These are phyloP conservation scores for Strix aluco DNA, from an alignment of 2,113 vertebrate species.

Conservation along the genomic window DNA sequence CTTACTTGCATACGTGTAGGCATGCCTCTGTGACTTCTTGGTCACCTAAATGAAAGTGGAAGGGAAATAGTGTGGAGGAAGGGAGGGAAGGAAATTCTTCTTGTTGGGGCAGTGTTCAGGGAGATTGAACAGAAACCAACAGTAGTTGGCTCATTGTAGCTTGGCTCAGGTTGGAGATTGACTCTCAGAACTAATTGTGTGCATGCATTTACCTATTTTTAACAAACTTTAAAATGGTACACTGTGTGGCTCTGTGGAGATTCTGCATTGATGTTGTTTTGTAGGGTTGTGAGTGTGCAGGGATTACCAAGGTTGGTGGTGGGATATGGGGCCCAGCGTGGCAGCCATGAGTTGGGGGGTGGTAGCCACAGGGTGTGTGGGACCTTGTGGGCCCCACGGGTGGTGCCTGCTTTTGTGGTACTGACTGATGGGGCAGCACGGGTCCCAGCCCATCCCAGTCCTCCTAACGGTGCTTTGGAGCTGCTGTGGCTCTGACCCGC, in stretches of 20 bases:
- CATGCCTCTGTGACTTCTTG: not conserved
- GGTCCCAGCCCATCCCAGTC: not conserved
- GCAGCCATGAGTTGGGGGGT: not conserved
- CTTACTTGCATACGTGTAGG: not conserved
- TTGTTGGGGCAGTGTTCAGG: not conserved
- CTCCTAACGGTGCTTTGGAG: not conserved
- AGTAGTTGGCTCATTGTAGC: not conserved
- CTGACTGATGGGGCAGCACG: fast-evolving
- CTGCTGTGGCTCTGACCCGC: fast-evolving
- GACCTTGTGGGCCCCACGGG: fast-evolving
- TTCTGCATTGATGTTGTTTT: not conserved
- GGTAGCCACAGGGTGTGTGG: not conserved
- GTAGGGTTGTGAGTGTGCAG: not conserved
- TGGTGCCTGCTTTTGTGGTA: not conserved
- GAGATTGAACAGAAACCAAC: not conserved
- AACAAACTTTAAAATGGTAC: not conserved
- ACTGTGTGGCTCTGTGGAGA: not conserved
- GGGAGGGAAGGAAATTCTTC: not conserved
- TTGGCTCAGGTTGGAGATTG: not conserved
- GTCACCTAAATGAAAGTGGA: not conserved
- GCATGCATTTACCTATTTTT: not conserved
- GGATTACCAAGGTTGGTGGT: not conserved
- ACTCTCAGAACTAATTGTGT: not conserved
- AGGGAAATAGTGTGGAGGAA: not conserved
- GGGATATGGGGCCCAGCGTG: not conserved